Percentiles rank a stretch among this genome's conserved stretches.
These are phyloP conservation scores for Eurypyga helias DNA, from an alignment of 2,113 vertebrate species.

Conservation along the genomic window DNA sequence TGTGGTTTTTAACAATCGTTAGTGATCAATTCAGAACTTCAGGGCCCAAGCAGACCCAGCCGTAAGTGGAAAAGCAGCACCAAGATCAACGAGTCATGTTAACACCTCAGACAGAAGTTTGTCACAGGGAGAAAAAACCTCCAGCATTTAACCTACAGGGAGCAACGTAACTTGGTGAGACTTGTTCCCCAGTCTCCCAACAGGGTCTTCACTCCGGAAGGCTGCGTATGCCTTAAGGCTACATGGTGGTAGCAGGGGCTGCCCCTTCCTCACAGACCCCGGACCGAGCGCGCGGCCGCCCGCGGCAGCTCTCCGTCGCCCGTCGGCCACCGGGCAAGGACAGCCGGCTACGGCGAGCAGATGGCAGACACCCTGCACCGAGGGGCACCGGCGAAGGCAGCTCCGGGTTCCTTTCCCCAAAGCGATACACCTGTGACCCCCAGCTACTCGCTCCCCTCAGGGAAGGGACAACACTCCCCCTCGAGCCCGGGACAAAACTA, in stretches of 20 bases:
- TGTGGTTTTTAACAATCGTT: not conserved
- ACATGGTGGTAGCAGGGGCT: fast-evolving
- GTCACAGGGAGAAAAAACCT: not conserved
- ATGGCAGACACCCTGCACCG: not conserved
- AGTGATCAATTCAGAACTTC: not conserved
- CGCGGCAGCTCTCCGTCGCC: fast-evolving
- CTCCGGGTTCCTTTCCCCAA: not conserved
- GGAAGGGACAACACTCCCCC: not conserved
- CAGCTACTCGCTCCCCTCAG: not conserved
- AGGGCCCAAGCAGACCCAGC: not conserved
- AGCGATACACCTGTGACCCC: not conserved
- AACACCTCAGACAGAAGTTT: not conserved
- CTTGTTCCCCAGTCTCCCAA: not conserved
- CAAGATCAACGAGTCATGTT: not conserved
- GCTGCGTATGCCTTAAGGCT: fast-evolving
- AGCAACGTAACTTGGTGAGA: not conserved
- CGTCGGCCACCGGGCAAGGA: not conserved
- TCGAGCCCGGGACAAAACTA: not conserved
- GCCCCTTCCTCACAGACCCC: too few relatives aligned
- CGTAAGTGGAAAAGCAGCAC: not conserved
- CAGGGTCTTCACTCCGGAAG: not conserved
- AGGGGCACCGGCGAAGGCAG: not conserved
- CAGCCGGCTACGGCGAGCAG: not conserved
- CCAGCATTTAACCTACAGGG: fast-evolving
- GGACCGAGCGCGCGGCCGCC: fast-evolving